phyloP scores from a whole-genome alignment of 2,797 vertebrate genomes.

The Manis pentadactyla region DNA sequence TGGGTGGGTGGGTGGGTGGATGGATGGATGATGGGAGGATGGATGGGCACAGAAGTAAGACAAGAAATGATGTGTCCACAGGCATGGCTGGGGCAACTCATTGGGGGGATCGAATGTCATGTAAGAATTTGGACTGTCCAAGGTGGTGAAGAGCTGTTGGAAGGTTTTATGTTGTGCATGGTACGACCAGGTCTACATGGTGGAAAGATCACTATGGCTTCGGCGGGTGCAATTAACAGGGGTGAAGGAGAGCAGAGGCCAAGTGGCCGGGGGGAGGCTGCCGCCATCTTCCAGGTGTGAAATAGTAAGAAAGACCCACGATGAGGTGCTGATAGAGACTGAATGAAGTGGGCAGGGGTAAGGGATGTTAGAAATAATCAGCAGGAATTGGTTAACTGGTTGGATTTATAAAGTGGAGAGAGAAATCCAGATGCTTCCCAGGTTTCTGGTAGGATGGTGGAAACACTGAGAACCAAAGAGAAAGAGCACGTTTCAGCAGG shows the following conservation, averaged over 20 bases:
- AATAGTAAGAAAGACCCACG: too few relatives aligned
- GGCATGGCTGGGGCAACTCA: background rate
- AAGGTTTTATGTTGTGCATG: background rate
- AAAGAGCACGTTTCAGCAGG: too few relatives aligned
- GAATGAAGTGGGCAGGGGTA: too few relatives aligned
- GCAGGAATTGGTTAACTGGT: background rate
- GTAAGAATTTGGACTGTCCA: background rate
- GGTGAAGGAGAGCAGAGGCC: background rate
- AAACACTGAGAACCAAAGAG: background rate
- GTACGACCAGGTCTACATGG: rapidly evolving
- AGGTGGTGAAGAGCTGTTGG: too few relatives aligned
- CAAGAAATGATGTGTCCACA: background rate
- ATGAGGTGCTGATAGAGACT: background rate
- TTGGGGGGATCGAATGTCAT: background rate
- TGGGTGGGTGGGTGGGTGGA: background rate
- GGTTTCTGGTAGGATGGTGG: rapidly evolving
- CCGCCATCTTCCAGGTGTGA: background rate
- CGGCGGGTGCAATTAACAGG: rapidly evolving
- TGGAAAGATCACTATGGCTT: background rate
- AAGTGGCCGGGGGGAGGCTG: too few relatives aligned
- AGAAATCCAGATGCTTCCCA: too few relatives aligned
- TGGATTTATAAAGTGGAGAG: background rate
- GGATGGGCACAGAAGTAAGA: background rate
- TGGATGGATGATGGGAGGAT: too few relatives aligned
- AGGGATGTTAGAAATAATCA: background rate